These are phyloP conservation scores for Tiliqua scincoides DNA, from an alignment of 2,113 vertebrate species.

Conservation along the genomic window DNA sequence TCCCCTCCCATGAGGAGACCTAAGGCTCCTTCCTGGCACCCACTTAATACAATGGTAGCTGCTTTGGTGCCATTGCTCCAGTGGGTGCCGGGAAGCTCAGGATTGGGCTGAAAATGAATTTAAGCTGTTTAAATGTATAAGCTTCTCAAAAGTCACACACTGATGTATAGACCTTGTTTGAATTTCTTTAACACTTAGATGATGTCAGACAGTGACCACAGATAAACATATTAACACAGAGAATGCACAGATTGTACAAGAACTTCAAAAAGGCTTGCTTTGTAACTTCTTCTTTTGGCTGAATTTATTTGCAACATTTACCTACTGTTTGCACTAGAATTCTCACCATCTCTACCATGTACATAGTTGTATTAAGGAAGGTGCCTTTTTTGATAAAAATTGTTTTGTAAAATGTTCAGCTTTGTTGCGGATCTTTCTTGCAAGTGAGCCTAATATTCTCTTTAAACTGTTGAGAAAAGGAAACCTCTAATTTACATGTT, in stretches of 20 bases:
- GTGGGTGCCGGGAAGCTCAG: too few relatives aligned
- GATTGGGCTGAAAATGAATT: too few relatives aligned
- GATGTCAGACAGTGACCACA: not conserved
- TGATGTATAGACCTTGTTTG: not conserved
- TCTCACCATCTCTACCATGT: not conserved
- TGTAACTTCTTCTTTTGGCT: not conserved
- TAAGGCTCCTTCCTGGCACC: too few relatives aligned
- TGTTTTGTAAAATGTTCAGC: constrained; percentile 1
- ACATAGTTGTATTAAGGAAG: not conserved
- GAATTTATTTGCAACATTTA: not conserved
- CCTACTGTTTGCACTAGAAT: not conserved
- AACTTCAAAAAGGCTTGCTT: not conserved
- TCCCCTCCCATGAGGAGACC: too few relatives aligned
- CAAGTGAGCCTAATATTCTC: not conserved
- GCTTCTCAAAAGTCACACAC: not conserved
- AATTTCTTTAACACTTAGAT: not conserved
- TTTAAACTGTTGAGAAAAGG: constrained; percentile 7
- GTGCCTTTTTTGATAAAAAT: not conserved
- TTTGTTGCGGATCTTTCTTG: constrained; percentile 1
- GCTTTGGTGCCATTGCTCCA: too few relatives aligned
- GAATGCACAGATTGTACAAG: not conserved
- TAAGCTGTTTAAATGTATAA: too few relatives aligned
- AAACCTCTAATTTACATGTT: constrained; percentile 5
- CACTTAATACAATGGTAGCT: too few relatives aligned
- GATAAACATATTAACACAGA: not conserved